Evolutionary conservation across 2,888 invertebrate genomes (phyloP).

Genomic region (Criorhina ranunculi): DNA sequence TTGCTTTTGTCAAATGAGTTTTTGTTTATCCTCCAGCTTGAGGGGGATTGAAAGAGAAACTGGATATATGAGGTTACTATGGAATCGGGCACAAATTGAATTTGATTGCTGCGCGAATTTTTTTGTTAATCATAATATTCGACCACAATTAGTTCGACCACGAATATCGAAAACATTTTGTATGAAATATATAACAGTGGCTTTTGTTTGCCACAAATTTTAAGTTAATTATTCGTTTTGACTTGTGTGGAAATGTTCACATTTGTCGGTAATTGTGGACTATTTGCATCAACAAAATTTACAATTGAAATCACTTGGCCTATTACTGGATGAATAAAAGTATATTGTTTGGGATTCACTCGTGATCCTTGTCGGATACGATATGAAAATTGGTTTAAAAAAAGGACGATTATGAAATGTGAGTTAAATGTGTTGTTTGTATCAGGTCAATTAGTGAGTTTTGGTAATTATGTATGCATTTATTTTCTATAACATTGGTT

Average conservation of each 20-base stretch:
- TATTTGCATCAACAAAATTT: constrained; percentile 2
- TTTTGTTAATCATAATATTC: background rate
- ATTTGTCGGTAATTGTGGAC: background rate
- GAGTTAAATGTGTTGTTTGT: no score
- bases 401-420: no score
- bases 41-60: background rate
- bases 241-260: background rate
- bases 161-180: constrained; percentile 2
- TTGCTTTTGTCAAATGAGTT: constrained; percentile 41
- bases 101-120: constrained; percentile 38
- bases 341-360: no score
- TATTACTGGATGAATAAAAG: background rate
- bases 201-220: constrained; percentile 28
- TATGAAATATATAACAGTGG: background rate
- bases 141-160: constrained; percentile 10
- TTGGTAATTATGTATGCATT: no score
- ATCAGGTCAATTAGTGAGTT: no score
- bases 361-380: no score
- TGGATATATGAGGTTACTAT: constrained; percentile 25
- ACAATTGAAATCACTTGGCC: constrained; percentile 21
- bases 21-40: constrained; percentile 1
- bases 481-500: no score
- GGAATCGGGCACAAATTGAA: constrained; percentile 49
- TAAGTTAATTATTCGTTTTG: constrained; percentile 44
- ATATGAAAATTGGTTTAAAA: no score